Evolutionary conservation across 2,113 vertebrate genomes (phyloP).

Genomic region (Pygoscelis antarcticus): DNA sequence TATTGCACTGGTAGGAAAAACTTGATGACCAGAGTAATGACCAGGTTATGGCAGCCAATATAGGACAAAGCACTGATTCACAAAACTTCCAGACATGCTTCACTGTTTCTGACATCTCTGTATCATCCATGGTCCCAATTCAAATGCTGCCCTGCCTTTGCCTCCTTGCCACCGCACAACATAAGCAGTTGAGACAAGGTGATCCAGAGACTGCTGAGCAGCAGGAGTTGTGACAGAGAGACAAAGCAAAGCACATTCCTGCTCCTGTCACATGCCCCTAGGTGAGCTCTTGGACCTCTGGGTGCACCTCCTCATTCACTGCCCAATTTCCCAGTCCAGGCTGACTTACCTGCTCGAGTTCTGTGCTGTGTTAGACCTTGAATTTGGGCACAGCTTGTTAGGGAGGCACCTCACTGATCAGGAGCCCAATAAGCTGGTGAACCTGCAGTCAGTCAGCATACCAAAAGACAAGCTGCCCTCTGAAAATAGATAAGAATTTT

Average conservation of each 20-base stretch:
- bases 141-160: not conserved
- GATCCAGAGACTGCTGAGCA: not conserved
- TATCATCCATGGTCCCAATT: not conserved
- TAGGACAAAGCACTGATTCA: not conserved
- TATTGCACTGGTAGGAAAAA: not conserved
- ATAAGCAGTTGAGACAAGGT: not conserved
- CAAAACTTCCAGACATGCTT: not conserved
- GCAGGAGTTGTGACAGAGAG: not conserved
- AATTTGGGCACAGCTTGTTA: not conserved
- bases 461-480: not conserved
- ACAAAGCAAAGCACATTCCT: not conserved
- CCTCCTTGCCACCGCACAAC: not conserved
- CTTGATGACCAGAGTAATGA: not conserved
- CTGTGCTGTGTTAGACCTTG: not conserved
- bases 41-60: not conserved
- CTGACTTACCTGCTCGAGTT: not conserved
- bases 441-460: not conserved
- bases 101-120: not conserved
- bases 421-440: not conserved
- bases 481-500: not conserved
- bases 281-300: fast-evolving
- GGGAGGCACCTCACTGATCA: not conserved
- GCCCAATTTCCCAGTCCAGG: not conserved
- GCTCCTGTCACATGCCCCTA: not conserved
- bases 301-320: not conserved